Evolutionary conservation across 2,113 vertebrate species (phyloP).

Genomic region (Regulus satrapa): DNA sequence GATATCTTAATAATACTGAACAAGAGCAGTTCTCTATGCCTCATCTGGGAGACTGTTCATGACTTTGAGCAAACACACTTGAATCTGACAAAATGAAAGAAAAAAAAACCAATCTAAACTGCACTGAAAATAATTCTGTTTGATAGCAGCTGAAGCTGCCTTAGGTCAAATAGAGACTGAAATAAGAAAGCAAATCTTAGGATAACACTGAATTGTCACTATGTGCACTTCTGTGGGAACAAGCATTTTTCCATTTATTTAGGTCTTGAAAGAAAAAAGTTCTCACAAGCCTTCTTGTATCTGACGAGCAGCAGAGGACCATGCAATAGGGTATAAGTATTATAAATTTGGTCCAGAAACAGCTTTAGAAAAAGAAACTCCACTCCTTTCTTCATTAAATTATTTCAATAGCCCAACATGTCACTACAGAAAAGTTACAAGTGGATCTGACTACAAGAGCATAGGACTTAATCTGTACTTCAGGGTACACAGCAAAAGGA

Average conservation of each 20-base stretch:
- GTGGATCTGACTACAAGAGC: background rate
- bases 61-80: background rate
- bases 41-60: background rate
- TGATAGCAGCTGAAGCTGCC: background rate
- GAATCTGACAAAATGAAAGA: background rate
- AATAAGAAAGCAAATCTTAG: background rate
- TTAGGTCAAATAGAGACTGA: background rate
- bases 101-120: background rate
- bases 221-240: background rate
- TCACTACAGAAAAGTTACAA: background rate
- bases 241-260: background rate
- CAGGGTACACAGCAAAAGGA: background rate
- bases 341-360: background rate
- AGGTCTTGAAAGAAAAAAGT: background rate
- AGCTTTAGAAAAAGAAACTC: background rate
- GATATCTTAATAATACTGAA: background rate
- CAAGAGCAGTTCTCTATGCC: background rate
- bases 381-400: background rate
- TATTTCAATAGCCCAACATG: background rate
- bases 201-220: background rate
- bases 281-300: background rate
- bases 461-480: background rate
- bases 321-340: background rate
- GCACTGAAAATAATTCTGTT: background rate
- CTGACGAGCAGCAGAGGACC: background rate